Base-by-base conservation (phyloP, 2,888 invertebrate species). In the Scotopteryx bipunctaria region DNA sequence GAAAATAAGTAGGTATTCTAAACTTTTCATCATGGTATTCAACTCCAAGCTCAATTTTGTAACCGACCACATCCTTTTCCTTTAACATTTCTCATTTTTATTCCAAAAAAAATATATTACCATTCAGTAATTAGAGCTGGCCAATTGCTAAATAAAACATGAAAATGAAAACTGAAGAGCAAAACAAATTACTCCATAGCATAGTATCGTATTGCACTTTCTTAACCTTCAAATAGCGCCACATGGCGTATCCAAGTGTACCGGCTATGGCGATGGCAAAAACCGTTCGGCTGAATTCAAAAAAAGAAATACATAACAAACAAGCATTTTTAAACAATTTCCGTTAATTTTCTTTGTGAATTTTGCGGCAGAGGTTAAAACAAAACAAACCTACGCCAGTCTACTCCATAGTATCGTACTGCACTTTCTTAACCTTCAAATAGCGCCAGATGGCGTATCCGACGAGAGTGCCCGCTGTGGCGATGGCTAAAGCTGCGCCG, bases 191-290 rank as follows among this genome's bases (percentile, higher is more conserved):
- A 27, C 1, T 27, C 79, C 74, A 96, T 84, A 97, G 96, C 97
- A 97, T 97, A 6, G 96, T 96, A 74, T 96, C 96, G 75, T 97
- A 97, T 72, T 97, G 96, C 1, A 97, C 96, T 81, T 97, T 97
- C 88, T 97, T 97, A 37, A 97, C 93, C 81, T 96, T 96, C 77
- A 96, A 93, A 75, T 97, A 96, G 67, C 97, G 94, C 91, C 93
- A 96, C 53, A 95, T 93, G 0, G 96, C 96, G 73, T 98, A 98
- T 0, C 96, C 97, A 1, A 98, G 92, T 0, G 96, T 97, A 9
- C 94, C 91, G 0, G 97, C 91, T 0, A 96, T 95, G 1, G 95
- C 95, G 17, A 96, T 92, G 0, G 97, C 97, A 19, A 97, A 80
- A 0, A 96, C 95, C 1, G 96, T n/a, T n/a, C 21, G 21, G 3